Evolutionary conservation across 1,140 invertebrate species (phyloP).

Genomic region (Calephelis nemesis): DNA sequence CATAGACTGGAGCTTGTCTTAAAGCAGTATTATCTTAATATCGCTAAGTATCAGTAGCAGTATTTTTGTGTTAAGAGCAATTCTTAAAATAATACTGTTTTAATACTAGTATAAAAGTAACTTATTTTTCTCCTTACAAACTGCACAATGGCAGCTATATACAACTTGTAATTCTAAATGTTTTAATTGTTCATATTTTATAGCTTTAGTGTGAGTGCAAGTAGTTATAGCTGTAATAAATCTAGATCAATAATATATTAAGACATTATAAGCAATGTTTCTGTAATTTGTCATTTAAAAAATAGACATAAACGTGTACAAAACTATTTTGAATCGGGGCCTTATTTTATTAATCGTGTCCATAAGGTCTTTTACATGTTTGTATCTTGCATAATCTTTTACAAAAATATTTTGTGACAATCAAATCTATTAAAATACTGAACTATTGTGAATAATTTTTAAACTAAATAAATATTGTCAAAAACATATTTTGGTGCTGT

Average conservation of each 20-base stretch:
- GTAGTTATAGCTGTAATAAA: too few species aligned
- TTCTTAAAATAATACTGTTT: too few species aligned
- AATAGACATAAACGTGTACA: not conserved
- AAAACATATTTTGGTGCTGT: not conserved
- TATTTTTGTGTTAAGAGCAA: too few species aligned
- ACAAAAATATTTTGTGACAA: conserved; percentile 8
- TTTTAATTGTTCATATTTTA: too few species aligned
- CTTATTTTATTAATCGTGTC: not conserved
- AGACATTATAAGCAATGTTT: not conserved
- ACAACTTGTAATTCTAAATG: too few species aligned
- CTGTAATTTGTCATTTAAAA: not conserved
- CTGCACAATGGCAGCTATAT: too few species aligned
- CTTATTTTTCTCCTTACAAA: too few species aligned
- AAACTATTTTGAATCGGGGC: not conserved
- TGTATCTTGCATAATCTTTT: conserved; percentile 12
- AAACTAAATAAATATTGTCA: conserved; percentile 8
- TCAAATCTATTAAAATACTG: not conserved
- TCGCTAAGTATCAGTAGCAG: too few species aligned
- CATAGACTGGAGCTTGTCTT: too few species aligned
- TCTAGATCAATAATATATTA: not conserved
- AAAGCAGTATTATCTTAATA: too few species aligned
- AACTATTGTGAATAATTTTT: conserved; percentile 7
- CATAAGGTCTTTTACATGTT: conserved; percentile 7
- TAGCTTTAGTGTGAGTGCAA: too few species aligned
- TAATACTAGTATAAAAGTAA: too few species aligned